A percentile compares a stretch with the other conserved stretches of the same genome.
These are phyloP conservation scores for Chironomus tepperi DNA, from an alignment of 1,140 invertebrate genomes.

Conservation along the genomic window DNA sequence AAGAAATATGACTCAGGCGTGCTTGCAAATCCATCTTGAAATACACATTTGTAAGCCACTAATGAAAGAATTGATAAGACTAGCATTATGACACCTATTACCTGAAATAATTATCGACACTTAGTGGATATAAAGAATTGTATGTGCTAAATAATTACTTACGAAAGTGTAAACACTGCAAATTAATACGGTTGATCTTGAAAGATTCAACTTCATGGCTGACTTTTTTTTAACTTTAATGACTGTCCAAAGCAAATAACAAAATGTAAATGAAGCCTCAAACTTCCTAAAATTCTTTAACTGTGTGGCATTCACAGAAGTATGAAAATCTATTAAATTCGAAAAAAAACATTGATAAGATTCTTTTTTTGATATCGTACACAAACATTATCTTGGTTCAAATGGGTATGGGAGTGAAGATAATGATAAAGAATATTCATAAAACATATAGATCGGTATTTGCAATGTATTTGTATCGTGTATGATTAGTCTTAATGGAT, in stretches of 20 bases:
- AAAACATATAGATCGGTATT: background rate
- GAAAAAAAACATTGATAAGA: slow-evolving; percentile 14
- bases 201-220: background rate
- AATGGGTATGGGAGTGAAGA: background rate
- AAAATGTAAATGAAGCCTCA: background rate
- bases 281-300: background rate
- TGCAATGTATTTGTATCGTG: background rate
- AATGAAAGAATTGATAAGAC: background rate
- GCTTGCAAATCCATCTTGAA: background rate
- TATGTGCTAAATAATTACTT: background rate
- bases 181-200: background rate
- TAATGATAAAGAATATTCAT: background rate
- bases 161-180: background rate
- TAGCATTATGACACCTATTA: background rate
- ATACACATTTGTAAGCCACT: background rate
- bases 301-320: background rate
- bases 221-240: background rate
- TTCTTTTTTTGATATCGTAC: slow-evolving; percentile 3
- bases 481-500: background rate
- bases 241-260: background rate
- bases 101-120: background rate
- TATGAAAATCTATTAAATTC: slow-evolving; percentile 15
- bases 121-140: too few relatives aligned
- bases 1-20: background rate
- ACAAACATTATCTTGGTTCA: slow-evolving; percentile 2